Base-by-base conservation (phyloP, 2,888 invertebrate genomes). In the Scotopteryx bipunctaria region DNA sequence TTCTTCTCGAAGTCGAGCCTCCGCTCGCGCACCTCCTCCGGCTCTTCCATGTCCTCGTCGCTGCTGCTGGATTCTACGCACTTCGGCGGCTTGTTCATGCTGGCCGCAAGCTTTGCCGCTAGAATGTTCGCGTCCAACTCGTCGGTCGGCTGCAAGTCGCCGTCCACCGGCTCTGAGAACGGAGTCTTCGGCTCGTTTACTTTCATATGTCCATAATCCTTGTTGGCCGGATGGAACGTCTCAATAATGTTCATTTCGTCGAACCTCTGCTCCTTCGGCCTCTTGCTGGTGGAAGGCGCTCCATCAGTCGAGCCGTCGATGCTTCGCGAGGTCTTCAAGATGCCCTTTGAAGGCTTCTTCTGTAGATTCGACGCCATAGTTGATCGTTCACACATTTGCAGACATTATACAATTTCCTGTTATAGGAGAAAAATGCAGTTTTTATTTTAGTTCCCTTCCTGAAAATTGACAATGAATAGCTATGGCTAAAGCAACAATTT, bases 191-290 rank as follows among this genome's bases (percentile, higher is more conserved):
- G 99, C 86, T 99, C 99, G 71, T 98, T 97, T 25, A 89, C 85
- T 88, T 99, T 99, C 98, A 99, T 99, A 76, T 98, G 98, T 5
- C 99, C 99, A 86, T 99, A 99, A 87, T 99, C 99, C 90, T 99
- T 99, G 81, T 98, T 98, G 14, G 96, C 92, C 31, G 99, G 99
- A 91, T 99, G 99, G 73, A 98, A 94, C 0, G 99, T 99, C 64
- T 98, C 98, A 69, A 99, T 93, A 63, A 99, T 99, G 88, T 99
- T 99, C 94, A 98, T 97, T 91, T 99, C 99, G 86, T 99, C 99
- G 91, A 97, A 98, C 92, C 97, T 96, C 75, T 97, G 93, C 77
- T 93, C 93, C 74, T 93, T 93, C 50, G 83, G 61, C 55, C 88
- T 81, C 61, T 87, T 87, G 63, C 90, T 90, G 5, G 89, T 83